These are phyloP conservation scores for Hecatera dysodea DNA, from an alignment of 2,888 invertebrate genomes.

Conservation along the genomic window DNA sequence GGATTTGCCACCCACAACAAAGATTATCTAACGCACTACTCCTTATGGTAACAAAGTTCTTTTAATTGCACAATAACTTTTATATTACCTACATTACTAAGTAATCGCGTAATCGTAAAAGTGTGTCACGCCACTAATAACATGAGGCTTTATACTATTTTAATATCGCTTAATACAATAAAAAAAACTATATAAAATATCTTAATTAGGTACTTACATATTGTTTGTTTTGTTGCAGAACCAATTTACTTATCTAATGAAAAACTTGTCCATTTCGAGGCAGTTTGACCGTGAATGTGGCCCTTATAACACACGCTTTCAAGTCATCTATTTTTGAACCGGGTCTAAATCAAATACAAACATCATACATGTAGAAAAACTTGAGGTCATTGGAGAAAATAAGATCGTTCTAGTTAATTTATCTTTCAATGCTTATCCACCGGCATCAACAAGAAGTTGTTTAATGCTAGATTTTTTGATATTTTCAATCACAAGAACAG, in stretches of 20 bases:
- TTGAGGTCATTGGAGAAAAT: not conserved
- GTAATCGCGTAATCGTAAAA: constrained; percentile 41
- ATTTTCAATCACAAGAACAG: constrained; percentile 8
- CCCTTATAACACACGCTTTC: constrained; percentile 1
- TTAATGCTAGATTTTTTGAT: constrained; percentile 12
- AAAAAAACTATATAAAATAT: not conserved
- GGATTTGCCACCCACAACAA: constrained; percentile 42
- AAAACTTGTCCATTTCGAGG: constrained; percentile 14
- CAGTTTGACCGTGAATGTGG: constrained; percentile 16
- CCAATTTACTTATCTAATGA: constrained; percentile 26
- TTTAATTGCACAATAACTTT: constrained; percentile 56
- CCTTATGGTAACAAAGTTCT: constrained; percentile 59
- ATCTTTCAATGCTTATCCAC: not conserved
- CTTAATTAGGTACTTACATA: constrained; percentile 8
- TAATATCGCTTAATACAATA: constrained; percentile 15
- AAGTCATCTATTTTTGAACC: constrained; percentile 1
- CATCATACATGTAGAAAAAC: not conserved
- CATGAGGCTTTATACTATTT: constrained; percentile 19
- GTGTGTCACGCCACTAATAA: constrained; percentile 48
- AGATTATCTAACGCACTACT: constrained; percentile 60
- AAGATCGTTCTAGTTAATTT: not conserved
- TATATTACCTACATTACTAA: constrained; percentile 40
- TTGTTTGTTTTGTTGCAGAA: constrained; percentile 2
- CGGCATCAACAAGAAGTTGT: not conserved
- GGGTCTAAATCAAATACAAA: not conserved